Evolutionary conservation across 2,797 vertebrate genomes (phyloP).

Genomic region (Xenopus petersii): DNA sequence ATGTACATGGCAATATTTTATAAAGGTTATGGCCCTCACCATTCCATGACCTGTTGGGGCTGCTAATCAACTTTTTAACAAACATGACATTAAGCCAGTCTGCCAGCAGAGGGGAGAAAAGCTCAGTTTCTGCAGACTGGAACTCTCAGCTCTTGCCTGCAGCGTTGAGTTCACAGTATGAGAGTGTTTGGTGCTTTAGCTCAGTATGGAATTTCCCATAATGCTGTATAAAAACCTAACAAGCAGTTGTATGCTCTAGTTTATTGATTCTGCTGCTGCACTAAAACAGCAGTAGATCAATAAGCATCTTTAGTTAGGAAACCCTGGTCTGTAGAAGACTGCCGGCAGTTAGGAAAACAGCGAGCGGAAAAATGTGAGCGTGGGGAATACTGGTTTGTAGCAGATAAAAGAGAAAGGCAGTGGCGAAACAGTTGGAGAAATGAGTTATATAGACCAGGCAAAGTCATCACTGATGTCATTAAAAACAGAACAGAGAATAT

Average conservation of each 20-base stretch:
- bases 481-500: no score
- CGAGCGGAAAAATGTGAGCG: conserved; percentile 70
- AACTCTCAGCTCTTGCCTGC: conserved; percentile 47
- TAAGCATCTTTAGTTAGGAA: conserved; percentile 80
- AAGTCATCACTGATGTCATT: conserved; percentile 33
- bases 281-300: conserved; percentile 76
- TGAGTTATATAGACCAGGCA: conserved; percentile 57
- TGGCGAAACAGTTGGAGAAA: conserved; percentile 55
- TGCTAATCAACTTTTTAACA: no score
- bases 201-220: conserved; percentile 73
- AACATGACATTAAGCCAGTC: conserved; percentile 29
- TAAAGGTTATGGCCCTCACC: no score
- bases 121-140: conserved; percentile 63
- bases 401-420: conserved; percentile 68
- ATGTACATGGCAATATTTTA: no score
- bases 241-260: conserved; percentile 75
- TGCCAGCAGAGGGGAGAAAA: conserved; percentile 90
- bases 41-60: no score
- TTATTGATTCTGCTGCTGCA: conserved; percentile 76
- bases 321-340: conserved; percentile 65
- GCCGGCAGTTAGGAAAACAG: conserved; percentile 67
- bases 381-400: conserved; percentile 64
- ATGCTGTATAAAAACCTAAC: conserved; percentile 67
- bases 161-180: conserved; percentile 29
- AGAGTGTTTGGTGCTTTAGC: conserved; percentile 58